phyloP scores from a whole-genome alignment of 2,797 vertebrate genomes.

The Xiphorhynchus erythropygius region DNA sequence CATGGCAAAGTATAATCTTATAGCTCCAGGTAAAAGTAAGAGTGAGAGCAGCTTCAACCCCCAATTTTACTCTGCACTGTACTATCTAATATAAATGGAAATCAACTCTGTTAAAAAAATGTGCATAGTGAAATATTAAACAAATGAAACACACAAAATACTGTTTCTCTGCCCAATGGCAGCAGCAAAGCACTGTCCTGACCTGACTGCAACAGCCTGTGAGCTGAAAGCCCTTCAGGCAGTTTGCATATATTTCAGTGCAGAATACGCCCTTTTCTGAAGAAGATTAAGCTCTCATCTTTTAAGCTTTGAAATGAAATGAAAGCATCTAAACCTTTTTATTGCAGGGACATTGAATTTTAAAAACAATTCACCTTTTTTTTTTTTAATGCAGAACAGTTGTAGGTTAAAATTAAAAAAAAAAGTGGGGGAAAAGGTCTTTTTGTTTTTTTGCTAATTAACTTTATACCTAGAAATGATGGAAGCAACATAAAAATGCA shows the following conservation, averaged over 20 bases:
- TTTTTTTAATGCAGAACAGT: background rate
- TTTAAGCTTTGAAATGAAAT: slow-evolving; percentile 24
- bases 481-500: background rate
- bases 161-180: background rate
- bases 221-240: background rate
- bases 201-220: background rate
- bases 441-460: background rate
- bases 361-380: background rate
- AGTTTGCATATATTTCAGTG: background rate
- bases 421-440: accelerated
- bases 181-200: background rate
- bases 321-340: background rate
- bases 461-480: background rate
- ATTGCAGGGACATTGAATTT: background rate
- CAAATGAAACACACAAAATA: background rate
- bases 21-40: background rate
- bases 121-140: background rate
- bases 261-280: slow-evolving; percentile 37
- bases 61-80: background rate
- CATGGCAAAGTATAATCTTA: accelerated
- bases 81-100: background rate
- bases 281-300: slow-evolving; percentile 20
- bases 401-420: background rate
- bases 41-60: background rate
- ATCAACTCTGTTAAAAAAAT: background rate